These are phyloP conservation scores for Leucophenga varia DNA, from an alignment of 1,140 invertebrate genomes.

Conservation along the genomic window DNA sequence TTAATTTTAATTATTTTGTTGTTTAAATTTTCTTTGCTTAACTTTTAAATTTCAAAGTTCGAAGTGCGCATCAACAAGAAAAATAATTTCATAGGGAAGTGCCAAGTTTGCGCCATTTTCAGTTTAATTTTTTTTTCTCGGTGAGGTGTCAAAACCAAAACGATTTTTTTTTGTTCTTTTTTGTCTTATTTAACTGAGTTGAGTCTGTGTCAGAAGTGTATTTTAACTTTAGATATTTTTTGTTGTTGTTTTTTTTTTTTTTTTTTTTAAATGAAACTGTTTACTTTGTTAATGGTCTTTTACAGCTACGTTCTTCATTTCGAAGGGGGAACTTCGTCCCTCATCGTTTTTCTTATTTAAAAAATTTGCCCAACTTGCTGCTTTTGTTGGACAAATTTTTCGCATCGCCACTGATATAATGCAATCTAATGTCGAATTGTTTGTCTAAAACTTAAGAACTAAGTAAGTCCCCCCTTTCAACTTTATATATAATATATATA, in stretches of 20 bases:
- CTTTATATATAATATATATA: conserved; percentile 41
- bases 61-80: no score
- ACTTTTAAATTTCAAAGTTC: no score
- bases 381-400: no score
- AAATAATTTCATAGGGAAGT: no score
- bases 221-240: conserved; percentile 12
- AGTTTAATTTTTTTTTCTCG: no score
- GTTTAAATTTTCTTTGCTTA: no score
- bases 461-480: conserved; percentile 14
- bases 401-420: no score
- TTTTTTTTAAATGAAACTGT: conserved; percentile 17
- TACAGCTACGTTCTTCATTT: conserved; percentile 18
- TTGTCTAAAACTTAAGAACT: conserved; percentile 32
- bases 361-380: conserved; percentile 43
- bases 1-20: no score
- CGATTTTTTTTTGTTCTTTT: no score
- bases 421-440: no score
- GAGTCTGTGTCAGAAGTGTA: neutral
- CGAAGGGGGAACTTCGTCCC: conserved; percentile 15
- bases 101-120: no score
- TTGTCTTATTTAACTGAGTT: neutral
- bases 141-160: conserved; percentile 39
- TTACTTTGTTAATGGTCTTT: no score
- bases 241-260: conserved; percentile 10
- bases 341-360: conserved; percentile 22